A percentile compares a stretch with the other conserved stretches of the same genome.
phyloP scores from a whole-genome alignment of 2,113 vertebrate genomes.

The Todiramphus saurophagus region DNA sequence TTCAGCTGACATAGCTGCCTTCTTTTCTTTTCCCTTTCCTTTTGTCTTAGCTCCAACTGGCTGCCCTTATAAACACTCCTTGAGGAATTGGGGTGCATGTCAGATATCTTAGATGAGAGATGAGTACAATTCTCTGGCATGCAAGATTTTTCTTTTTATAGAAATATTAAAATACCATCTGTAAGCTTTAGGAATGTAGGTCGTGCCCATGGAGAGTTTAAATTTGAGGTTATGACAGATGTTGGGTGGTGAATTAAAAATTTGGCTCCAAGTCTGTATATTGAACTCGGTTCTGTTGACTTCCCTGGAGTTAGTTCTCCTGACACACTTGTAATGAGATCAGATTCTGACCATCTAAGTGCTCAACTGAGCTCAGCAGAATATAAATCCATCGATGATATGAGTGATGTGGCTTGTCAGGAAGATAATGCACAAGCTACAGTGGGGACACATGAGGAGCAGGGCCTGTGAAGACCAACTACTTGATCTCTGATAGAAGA shows the following conservation, averaged over 20 bases:
- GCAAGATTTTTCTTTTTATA: constrained; percentile 23
- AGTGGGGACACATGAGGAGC: not conserved
- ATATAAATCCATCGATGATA: not conserved
- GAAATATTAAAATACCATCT: constrained; percentile 57
- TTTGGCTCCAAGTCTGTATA: constrained; percentile 31
- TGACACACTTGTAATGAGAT: constrained; percentile 44
- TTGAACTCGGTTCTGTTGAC: constrained; percentile 9
- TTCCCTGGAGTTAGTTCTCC: constrained; percentile 37
- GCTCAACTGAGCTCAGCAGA: constrained; percentile 11
- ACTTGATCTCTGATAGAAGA: not conserved
- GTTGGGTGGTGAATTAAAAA: constrained; percentile 41
- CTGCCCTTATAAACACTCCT: constrained; percentile 47
- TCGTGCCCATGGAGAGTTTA: constrained; percentile 35
- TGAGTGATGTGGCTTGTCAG: constrained; percentile 6
- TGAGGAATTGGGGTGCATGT: constrained; percentile 12
- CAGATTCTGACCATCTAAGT: constrained; percentile 32
- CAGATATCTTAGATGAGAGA: constrained; percentile 5
- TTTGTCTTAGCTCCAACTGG: constrained; percentile 48
- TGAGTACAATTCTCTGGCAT: not conserved
- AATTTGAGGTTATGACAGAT: constrained; percentile 52
- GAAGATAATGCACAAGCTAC: constrained; percentile 13
- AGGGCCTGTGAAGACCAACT: not conserved
- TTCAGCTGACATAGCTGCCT: constrained; percentile 23
- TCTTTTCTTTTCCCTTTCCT: constrained; percentile 16
- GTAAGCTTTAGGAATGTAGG: constrained; percentile 42